A percentile compares a stretch with the other conserved stretches of the same genome.
phyloP scores from a whole-genome alignment of 2,113 vertebrate species.

The Phyllostomus hastatus region DNA sequence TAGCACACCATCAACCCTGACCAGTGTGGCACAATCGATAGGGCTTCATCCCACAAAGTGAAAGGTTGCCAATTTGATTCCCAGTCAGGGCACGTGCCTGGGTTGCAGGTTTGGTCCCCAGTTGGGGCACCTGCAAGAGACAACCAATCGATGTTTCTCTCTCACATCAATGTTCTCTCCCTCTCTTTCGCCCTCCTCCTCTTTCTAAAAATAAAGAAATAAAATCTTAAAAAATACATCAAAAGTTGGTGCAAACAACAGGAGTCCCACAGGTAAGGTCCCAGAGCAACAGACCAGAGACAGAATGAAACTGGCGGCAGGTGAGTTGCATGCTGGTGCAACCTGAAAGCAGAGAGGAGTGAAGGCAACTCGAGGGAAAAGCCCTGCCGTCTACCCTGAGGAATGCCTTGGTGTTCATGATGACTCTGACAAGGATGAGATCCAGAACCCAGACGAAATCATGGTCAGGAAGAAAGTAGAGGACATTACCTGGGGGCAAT shows the following conservation, averaged over 20 bases:
- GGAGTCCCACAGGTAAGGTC: not conserved
- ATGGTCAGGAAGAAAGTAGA: not conserved
- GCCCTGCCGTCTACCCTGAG: not conserved
- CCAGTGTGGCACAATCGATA: no score
- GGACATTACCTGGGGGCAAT: conserved; percentile 85
- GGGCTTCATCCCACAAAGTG: no score
- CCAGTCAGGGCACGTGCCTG: no score
- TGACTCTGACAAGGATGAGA: not conserved
- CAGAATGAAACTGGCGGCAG: not conserved
- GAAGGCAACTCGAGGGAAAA: not conserved
- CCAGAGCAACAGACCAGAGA: not conserved
- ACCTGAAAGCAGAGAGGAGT: not conserved
- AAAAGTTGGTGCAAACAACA: not conserved
- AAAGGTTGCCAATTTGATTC: no score
- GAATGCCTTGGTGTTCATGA: not conserved
- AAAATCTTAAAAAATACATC: no score
- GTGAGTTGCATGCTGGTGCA: not conserved
- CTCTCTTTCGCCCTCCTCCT: no score
- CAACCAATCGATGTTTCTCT: no score
- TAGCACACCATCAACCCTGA: not conserved
- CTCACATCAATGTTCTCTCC: no score
- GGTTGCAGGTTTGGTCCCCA: no score
- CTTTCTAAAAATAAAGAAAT: no score
- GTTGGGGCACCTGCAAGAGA: no score
- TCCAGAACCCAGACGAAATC: not conserved